phyloP scores from a whole-genome alignment of 1,140 invertebrate genomes.

The Drosophila nannoptera region DNA sequence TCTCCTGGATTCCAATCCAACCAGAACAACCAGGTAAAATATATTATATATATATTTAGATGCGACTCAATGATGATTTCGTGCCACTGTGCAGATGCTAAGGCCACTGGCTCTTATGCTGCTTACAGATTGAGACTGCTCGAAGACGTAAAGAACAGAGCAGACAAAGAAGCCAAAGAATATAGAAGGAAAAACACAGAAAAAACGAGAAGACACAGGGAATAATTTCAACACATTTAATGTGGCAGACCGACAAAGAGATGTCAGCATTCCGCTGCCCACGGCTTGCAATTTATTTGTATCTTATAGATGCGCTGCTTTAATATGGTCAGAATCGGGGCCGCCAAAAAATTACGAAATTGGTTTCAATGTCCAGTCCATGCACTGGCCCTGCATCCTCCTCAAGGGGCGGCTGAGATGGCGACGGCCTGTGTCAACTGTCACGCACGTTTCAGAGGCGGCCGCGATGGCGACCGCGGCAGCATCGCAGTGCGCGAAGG shows the following conservation, averaged over 20 bases:
- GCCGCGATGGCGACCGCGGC: conserved; percentile 3
- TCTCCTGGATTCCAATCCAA: neutral
- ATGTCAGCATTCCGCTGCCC: conserved; percentile 47
- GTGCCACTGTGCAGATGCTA: conserved; percentile 6
- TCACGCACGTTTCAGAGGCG: conserved; percentile 58
- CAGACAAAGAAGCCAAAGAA: conserved; percentile 40
- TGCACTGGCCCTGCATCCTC: conserved; percentile 41
- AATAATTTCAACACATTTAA: conserved; percentile 56
- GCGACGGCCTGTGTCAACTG: conserved; percentile 33
- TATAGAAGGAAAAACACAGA: conserved; percentile 35
- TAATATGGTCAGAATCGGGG: conserved; percentile 31
- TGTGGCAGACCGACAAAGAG: conserved; percentile 55
- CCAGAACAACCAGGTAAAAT: neutral
- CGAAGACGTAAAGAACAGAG: conserved; percentile 26
- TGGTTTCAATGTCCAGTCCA: conserved; percentile 68
- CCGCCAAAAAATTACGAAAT: conserved; percentile 23
- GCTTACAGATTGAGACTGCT: conserved; percentile 7
- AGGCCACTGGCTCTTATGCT: conserved; percentile 6
- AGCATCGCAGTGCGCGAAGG: conserved; percentile 39
- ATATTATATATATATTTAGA: neutral
- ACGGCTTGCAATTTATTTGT: conserved; percentile 53
- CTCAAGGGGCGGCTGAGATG: conserved; percentile 19
- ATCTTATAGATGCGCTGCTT: conserved; percentile 29
- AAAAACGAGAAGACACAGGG: conserved; percentile 19
- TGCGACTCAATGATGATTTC: neutral